Evolutionary conservation across 2,888 invertebrate species (phyloP).

Genomic region (Bombylius major): DNA sequence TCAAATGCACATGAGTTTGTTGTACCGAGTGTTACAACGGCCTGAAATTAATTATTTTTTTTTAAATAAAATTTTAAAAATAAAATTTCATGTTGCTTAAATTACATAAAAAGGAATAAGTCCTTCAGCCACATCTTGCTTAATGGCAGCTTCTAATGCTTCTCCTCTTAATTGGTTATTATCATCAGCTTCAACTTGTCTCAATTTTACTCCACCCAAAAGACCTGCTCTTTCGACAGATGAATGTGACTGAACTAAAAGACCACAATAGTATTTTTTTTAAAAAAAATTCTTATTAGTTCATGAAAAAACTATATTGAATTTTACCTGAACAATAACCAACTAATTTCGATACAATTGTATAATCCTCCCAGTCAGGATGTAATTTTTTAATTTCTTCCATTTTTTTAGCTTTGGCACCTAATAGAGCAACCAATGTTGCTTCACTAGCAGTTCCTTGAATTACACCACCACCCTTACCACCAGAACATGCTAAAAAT

Average conservation of each 20-base stretch:
- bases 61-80: not conserved
- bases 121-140: conserved; percentile 75
- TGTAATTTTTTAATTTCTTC: conserved; percentile 53
- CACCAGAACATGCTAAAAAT: conserved; percentile 72
- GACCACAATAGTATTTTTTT: not conserved
- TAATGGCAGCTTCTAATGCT: conserved; percentile 61
- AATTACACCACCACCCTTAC: conserved; percentile 80
- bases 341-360: conserved; percentile 66
- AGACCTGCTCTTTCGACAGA: conserved; percentile 89
- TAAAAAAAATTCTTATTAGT: not conserved
- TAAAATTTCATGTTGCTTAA: conserved; percentile 12
- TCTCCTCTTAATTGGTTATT: conserved; percentile 63
- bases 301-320: not conserved
- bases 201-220: conserved; percentile 71
- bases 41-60: conserved; percentile 38
- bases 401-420: conserved; percentile 67
- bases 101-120: conserved; percentile 93
- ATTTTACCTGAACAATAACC: conserved; percentile 68
- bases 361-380: conserved; percentile 60
- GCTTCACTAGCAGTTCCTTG: conserved; percentile 93
- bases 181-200: conserved; percentile 58
- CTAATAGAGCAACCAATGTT: conserved; percentile 81
- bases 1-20: conserved; percentile 96
- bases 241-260: conserved; percentile 74
- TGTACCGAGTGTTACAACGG: conserved; percentile 82